phyloP scores from a whole-genome alignment of 1,140 invertebrate species.

The Penaeus chinensis region DNA sequence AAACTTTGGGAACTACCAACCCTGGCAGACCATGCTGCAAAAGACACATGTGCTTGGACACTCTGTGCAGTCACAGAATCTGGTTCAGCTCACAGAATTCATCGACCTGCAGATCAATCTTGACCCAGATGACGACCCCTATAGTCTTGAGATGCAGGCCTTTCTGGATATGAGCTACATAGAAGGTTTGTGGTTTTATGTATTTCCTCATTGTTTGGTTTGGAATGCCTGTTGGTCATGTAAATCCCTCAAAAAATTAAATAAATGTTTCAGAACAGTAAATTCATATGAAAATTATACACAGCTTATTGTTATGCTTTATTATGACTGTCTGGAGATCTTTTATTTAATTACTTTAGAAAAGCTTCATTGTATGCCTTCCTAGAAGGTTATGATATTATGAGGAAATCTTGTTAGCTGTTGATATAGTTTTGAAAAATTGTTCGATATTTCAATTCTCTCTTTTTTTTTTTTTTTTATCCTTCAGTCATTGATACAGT shows the following conservation, averaged over 20 bases:
- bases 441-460: too few relatives aligned
- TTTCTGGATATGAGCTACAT: constrained; percentile 44
- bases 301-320: too few relatives aligned
- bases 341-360: too few relatives aligned
- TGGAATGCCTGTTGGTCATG: too few relatives aligned
- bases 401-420: too few relatives aligned
- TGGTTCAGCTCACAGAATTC: constrained; percentile 48
- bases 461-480: too few relatives aligned
- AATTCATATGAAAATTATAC: background rate
- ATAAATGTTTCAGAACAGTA: background rate
- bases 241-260: background rate
- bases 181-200: constrained; percentile 31
- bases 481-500: too few relatives aligned
- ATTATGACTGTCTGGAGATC: too few relatives aligned
- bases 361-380: too few relatives aligned
- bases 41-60: constrained; percentile 36
- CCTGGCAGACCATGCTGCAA: constrained; percentile 53
- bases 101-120: constrained; percentile 25
- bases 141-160: constrained; percentile 44
- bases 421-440: too few relatives aligned
- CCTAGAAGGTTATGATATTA: too few relatives aligned
- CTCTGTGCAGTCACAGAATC: constrained; percentile 8
- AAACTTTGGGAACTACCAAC: constrained; percentile 39
- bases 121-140: constrained; percentile 34
- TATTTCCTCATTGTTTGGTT: background rate